These are phyloP conservation scores for Mechanitis messenoides DNA, from an alignment of 2,888 invertebrate species.

Conservation along the genomic window DNA sequence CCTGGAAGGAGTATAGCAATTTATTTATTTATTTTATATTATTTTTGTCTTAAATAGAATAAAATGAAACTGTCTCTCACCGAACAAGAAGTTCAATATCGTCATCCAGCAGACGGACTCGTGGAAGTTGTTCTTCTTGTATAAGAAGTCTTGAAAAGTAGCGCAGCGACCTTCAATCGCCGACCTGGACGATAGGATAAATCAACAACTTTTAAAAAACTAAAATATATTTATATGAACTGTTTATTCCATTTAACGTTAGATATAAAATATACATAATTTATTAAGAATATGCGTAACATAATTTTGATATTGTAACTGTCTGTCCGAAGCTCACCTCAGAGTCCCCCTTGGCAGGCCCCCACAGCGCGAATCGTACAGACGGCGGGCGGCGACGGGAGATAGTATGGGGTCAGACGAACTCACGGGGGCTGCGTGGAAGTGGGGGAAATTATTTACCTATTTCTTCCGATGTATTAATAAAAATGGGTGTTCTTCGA, in stretches of 20 bases:
- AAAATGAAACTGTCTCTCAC: conserved; percentile 34
- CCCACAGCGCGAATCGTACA: conserved; percentile 33
- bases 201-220: conserved; percentile 10
- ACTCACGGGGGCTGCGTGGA: conserved; percentile 16
- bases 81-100: conserved; percentile 48
- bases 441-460: no score
- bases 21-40: no score
- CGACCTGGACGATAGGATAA: conserved; percentile 33
- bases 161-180: conserved; percentile 41
- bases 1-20: conserved; percentile 34
- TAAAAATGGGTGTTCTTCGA: no score
- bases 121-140: conserved; percentile 43
- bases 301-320: no score
- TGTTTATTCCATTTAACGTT: no score
- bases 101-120: conserved; percentile 45
- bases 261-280: no score
- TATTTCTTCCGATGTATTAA: no score
- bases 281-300: no score
- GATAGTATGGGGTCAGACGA: conserved; percentile 37
- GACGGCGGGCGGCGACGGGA: conserved; percentile 27
- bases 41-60: no score
- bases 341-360: conserved; percentile 42
- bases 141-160: conserved; percentile 44
- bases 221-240: no score
- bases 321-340: conserved; percentile 34